Percentiles rank a stretch among this genome's conserved stretches.
Conservation (phyloP, 1,140 invertebrate species). For the Megalopta genalis region DNA sequence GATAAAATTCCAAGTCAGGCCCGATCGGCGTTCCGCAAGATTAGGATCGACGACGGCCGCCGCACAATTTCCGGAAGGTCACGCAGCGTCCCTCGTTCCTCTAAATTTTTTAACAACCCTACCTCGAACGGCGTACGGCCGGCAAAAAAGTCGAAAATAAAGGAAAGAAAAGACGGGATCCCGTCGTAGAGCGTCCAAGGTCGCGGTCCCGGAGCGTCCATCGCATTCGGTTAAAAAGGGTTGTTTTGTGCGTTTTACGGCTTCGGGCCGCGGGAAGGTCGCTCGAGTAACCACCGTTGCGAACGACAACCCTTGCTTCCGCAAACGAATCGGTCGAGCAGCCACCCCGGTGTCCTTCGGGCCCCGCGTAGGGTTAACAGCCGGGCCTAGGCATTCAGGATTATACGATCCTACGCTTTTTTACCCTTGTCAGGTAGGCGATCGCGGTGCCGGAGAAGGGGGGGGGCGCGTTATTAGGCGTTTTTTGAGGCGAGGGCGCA, state of each 20-base stretch:
- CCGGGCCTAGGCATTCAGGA: conserved; percentile 30
- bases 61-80: not conserved
- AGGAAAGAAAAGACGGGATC: conserved; percentile 7
- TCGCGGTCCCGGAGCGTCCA: not conserved
- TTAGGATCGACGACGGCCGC: not conserved
- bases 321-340: conserved; percentile 34
- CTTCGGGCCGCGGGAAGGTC: conserved; percentile 34
- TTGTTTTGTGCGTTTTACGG: conserved; percentile 68
- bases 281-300: conserved; percentile 63
- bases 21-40: not conserved
- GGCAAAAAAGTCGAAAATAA: not conserved
- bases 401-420: conserved; percentile 58
- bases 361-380: conserved; percentile 23
- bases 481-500: conserved; percentile 68
- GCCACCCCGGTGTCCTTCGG: conserved; percentile 7
- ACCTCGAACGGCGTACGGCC: not conserved
- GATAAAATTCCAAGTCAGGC: too few relatives aligned
- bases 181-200: conserved; percentile 14
- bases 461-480: conserved; percentile 20
- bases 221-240: conserved; percentile 61
- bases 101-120: not conserved
- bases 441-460: not conserved
- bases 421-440: conserved; percentile 45
- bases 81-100: not conserved
- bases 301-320: conserved; percentile 70